Evolutionary conservation across 2,797 vertebrate species (phyloP).

Genomic region (Onychomys leucogaster): DNA sequence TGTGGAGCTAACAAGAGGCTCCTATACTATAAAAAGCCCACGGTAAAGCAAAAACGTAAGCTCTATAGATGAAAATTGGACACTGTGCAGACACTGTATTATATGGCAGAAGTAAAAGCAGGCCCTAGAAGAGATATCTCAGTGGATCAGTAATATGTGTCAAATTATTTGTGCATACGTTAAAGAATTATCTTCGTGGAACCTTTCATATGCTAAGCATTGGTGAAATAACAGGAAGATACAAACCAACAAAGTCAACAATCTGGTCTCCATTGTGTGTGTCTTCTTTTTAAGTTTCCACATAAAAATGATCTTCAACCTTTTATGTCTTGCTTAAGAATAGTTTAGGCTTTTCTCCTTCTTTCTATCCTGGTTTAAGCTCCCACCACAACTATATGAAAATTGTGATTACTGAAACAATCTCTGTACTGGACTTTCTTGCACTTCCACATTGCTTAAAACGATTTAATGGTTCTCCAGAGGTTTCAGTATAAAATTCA

Average conservation of each 20-base stretch:
- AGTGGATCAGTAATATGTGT: not conserved
- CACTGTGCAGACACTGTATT: not conserved
- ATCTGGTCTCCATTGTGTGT: not conserved
- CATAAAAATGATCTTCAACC: not conserved
- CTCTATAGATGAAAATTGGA: not conserved
- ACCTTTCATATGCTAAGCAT: not conserved
- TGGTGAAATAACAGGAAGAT: not conserved
- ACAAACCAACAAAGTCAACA: not conserved
- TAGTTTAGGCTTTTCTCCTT: not conserved
- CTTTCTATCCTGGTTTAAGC: not conserved
- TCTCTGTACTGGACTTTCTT: conserved; percentile 22
- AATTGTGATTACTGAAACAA: not conserved
- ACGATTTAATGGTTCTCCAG: not conserved
- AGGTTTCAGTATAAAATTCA: not conserved
- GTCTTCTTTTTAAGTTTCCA: not conserved
- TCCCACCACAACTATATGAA: not conserved
- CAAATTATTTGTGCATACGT: not conserved
- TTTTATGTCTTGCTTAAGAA: not conserved
- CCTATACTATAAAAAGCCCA: not conserved
- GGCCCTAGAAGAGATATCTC: not conserved
- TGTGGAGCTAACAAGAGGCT: not conserved
- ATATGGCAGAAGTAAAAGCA: not conserved
- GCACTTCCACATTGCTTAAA: conserved; percentile 3
- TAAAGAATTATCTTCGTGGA: not conserved
- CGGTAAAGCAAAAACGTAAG: not conserved